Percentiles rank a stretch among this genome's conserved stretches.
Evolutionary conservation across 2,888 invertebrate species (phyloP).

Genomic region (Nymphalis urticae): DNA sequence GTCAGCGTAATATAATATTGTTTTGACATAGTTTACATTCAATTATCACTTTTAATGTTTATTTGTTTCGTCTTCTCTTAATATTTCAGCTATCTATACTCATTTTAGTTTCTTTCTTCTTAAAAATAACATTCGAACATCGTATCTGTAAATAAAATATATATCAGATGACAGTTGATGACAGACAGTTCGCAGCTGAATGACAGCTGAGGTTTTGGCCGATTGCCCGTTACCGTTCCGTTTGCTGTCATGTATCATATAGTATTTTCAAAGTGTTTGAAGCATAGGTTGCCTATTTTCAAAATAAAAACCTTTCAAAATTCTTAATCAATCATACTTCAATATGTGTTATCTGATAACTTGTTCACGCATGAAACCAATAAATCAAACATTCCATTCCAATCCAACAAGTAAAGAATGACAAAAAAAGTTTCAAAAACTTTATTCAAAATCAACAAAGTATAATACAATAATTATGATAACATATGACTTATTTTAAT

Average conservation of each 20-base stretch:
- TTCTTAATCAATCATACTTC: not conserved
- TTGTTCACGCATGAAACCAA: slow-evolving; percentile 7
- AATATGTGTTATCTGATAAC: not conserved
- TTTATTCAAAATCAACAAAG: slow-evolving; percentile 25
- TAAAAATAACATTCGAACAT: slow-evolving; percentile 47
- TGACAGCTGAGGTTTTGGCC: slow-evolving; percentile 5
- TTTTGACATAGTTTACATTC: slow-evolving; percentile 30
- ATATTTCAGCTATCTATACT: slow-evolving; percentile 4
- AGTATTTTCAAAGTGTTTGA: slow-evolving; percentile 10
- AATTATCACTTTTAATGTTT: slow-evolving; percentile 10
- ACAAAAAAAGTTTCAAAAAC: slow-evolving; percentile 1
- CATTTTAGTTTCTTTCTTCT: slow-evolving; percentile 45
- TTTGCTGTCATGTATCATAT: not conserved
- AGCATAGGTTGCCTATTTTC: not conserved
- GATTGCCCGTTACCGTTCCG: not conserved
- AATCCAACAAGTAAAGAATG: slow-evolving; percentile 9
- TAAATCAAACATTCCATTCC: not conserved
- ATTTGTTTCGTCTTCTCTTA: slow-evolving; percentile 23
- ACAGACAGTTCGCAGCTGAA: slow-evolving; percentile 21
- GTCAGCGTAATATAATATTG: slow-evolving; percentile 52
- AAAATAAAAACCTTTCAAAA: not conserved
- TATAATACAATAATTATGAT: slow-evolving; percentile 24
- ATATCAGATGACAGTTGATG: slow-evolving; percentile 8
- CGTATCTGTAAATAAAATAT: slow-evolving; percentile 24
- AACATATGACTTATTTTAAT: slow-evolving; percentile 39